These are phyloP conservation scores for Drosophila pallidifrons DNA, from an alignment of 1,140 invertebrate genomes.

Conservation along the genomic window DNA sequence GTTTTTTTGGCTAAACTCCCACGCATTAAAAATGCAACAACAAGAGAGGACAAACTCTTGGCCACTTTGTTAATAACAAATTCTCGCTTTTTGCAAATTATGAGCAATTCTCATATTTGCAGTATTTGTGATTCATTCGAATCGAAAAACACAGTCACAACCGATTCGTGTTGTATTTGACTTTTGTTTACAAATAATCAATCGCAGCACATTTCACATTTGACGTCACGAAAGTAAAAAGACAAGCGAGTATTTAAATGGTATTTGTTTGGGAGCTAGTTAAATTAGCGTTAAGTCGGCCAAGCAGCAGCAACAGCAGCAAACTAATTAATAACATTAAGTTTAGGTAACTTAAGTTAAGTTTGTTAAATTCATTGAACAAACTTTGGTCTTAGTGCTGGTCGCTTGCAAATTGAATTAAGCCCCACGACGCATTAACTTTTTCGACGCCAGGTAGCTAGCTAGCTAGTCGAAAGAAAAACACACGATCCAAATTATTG, in stretches of 20 bases:
- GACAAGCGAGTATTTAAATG: constrained; percentile 4
- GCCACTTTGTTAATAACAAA: constrained; percentile 62
- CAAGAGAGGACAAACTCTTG: constrained; percentile 48
- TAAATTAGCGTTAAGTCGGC: constrained; percentile 50
- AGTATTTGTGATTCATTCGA: constrained; percentile 64
- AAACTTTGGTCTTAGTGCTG: constrained; percentile 20
- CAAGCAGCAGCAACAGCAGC: not conserved
- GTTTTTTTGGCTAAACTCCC: constrained; percentile 31
- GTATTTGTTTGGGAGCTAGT: constrained; percentile 14
- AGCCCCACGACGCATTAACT: constrained; percentile 45
- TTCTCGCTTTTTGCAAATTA: constrained; percentile 42
- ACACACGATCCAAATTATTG: constrained; percentile 46
- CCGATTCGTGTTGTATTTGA: constrained; percentile 13
- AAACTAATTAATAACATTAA: constrained; percentile 76
- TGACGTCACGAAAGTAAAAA: constrained; percentile 43
- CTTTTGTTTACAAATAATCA: constrained; percentile 70
- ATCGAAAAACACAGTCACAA: not conserved
- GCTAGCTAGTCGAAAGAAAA: not conserved
- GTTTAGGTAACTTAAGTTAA: constrained; percentile 45
- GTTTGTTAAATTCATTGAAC: constrained; percentile 34
- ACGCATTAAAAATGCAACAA: constrained; percentile 32
- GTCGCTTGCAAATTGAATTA: constrained; percentile 48
- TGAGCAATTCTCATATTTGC: constrained; percentile 59
- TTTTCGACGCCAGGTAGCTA: constrained; percentile 38
- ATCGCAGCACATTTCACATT: constrained; percentile 48